phyloP scores from a whole-genome alignment of 2,797 vertebrate genomes.

The Sus cebifrons region DNA sequence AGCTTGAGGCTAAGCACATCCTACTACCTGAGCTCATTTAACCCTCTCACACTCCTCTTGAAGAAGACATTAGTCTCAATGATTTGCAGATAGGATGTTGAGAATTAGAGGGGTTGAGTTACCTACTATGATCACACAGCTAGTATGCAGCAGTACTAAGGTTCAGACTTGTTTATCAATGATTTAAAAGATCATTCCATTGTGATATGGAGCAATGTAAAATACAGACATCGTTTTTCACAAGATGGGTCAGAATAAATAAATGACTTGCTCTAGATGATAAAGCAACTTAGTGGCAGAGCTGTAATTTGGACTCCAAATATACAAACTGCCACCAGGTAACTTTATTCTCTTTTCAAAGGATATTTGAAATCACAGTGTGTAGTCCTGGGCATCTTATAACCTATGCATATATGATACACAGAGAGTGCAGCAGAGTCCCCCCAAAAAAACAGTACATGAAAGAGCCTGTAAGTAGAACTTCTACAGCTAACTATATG shows the following conservation, averaged over 20 bases:
- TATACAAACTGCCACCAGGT: background rate
- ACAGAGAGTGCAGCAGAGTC: background rate
- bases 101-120: background rate
- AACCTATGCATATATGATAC: background rate
- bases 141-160: background rate
- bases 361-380: background rate
- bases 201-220: background rate
- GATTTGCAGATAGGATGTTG: background rate
- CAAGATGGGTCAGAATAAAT: background rate
- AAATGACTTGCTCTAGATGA: background rate
- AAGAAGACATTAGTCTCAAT: background rate
- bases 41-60: background rate
- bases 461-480: background rate
- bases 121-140: background rate
- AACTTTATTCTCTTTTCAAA: slow-evolving; percentile 19
- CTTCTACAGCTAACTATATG: background rate
- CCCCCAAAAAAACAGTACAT: background rate
- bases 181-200: background rate
- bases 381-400: background rate
- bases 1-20: background rate
- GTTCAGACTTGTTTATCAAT: background rate
- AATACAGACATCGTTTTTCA: background rate
- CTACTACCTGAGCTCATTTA: background rate
- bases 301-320: slow-evolving; percentile 3
- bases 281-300: background rate